Conservation (phyloP, 2,113 vertebrate species). For the Thymallus thymallus region DNA sequence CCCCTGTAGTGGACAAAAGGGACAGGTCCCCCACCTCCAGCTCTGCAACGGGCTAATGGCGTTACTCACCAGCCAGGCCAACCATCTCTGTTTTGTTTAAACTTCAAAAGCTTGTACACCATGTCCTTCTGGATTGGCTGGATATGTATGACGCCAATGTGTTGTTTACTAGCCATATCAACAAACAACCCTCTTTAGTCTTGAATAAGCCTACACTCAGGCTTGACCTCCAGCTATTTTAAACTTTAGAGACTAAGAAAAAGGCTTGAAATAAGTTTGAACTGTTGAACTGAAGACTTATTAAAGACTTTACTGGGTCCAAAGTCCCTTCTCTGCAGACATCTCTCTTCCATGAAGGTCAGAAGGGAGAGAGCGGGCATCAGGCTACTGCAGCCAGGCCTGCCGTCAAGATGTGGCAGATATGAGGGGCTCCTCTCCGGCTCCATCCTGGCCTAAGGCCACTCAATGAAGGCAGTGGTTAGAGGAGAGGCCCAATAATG, state of each 20-base stretch:
- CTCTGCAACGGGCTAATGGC: too few species aligned
- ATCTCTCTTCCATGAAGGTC: background rate
- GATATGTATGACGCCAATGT: too few species aligned
- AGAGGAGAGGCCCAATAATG: too few species aligned
- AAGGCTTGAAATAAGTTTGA: constrained; percentile 2
- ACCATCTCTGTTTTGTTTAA: too few species aligned
- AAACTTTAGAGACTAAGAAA: background rate
- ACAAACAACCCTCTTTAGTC: background rate
- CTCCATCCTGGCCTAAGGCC: background rate
- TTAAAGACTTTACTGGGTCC: background rate
- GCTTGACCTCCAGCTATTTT: background rate
- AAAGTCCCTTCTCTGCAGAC: background rate
- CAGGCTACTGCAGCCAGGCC: background rate
- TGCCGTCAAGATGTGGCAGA: background rate
- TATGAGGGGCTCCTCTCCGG: background rate
- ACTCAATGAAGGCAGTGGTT: background rate
- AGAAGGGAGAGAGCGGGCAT: background rate
- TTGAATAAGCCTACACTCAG: background rate
- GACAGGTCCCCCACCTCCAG: background rate
- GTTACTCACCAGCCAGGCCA: background rate
- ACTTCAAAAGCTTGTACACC: too few species aligned
- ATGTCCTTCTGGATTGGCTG: too few species aligned
- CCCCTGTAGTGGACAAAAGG: too few species aligned
- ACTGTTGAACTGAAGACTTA: background rate
- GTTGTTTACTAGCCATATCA: background rate